A percentile compares a stretch with the other conserved stretches of the same genome.
phyloP scores from a whole-genome alignment of 2,888 invertebrate genomes.

The Orchesellides sinensis region DNA sequence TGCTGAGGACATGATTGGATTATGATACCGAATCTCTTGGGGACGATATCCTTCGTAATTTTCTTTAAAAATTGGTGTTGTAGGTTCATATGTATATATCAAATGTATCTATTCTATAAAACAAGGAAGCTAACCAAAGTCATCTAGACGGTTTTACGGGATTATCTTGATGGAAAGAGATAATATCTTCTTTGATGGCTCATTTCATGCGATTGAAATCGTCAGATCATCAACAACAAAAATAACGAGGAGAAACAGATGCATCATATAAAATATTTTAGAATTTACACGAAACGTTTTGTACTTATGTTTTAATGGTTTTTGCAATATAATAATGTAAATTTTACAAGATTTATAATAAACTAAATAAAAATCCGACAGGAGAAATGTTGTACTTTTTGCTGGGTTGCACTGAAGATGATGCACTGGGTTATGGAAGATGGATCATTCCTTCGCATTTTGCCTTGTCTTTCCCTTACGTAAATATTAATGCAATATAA shows the following conservation, averaged over 20 bases:
- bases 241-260: constrained; percentile 30
- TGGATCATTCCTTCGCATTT: not conserved
- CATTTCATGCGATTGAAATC: constrained; percentile 51
- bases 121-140: not conserved
- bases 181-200: constrained; percentile 41
- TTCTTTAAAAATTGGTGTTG: not conserved
- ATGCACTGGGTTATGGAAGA: too few species aligned
- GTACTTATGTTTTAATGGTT: not conserved
- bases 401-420: too few species aligned
- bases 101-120: not conserved
- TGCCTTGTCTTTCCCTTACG: not conserved
- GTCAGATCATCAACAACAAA: constrained; percentile 45
- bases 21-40: constrained; percentile 2
- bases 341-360: not conserved
- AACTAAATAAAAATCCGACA: not conserved
- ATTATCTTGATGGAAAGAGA: constrained; percentile 35
- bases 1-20: not conserved
- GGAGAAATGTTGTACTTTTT: not conserved
- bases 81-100: not conserved
- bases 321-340: not conserved
- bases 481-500: not conserved
- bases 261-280: not conserved
- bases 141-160: not conserved
- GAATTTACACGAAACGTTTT: not conserved
- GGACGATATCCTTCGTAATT: not conserved